Conservation (phyloP, 2,888 invertebrate species). For the Rosalia funebris region DNA sequence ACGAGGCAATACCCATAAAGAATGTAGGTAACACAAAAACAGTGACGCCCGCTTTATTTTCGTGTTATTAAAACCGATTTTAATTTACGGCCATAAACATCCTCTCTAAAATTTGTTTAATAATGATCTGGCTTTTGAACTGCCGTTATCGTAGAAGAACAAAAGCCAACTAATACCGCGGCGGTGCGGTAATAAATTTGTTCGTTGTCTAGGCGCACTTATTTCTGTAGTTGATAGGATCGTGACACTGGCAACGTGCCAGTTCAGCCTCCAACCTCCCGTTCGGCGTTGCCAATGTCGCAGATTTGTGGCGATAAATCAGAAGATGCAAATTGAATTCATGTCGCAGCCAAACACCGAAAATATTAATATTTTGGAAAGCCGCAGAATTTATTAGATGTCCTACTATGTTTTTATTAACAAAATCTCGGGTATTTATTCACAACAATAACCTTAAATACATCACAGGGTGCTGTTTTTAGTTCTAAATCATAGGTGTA, state of each 20-base stretch:
- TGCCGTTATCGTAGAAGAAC: slow-evolving; percentile 18
- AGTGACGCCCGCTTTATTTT: background rate
- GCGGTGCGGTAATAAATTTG: slow-evolving; percentile 19
- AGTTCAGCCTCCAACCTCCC: slow-evolving; percentile 25
- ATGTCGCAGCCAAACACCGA: no score
- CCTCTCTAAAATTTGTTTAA: slow-evolving; percentile 22
- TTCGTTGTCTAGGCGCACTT: slow-evolving; percentile 35
- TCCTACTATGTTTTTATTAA: no score
- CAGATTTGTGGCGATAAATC: background rate
- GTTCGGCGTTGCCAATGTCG: background rate
- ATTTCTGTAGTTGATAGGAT: slow-evolving; percentile 44
- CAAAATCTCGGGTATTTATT: no score
- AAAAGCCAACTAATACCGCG: slow-evolving; percentile 14
- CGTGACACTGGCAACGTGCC: slow-evolving; percentile 40
- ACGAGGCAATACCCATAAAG: no score
- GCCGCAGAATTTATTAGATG: no score
- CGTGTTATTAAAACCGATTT: slow-evolving; percentile 15
- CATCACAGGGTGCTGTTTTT: no score
- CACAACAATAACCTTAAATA: no score
- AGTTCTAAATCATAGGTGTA: no score
- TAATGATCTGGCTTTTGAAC: slow-evolving; percentile 17
- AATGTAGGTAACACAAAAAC: background rate
- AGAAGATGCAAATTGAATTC: no score
- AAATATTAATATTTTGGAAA: no score
- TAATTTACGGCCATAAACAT: slow-evolving; percentile 18